phyloP scores from a whole-genome alignment of 2,797 vertebrate genomes.

The Rhinatrema bivittatum region DNA sequence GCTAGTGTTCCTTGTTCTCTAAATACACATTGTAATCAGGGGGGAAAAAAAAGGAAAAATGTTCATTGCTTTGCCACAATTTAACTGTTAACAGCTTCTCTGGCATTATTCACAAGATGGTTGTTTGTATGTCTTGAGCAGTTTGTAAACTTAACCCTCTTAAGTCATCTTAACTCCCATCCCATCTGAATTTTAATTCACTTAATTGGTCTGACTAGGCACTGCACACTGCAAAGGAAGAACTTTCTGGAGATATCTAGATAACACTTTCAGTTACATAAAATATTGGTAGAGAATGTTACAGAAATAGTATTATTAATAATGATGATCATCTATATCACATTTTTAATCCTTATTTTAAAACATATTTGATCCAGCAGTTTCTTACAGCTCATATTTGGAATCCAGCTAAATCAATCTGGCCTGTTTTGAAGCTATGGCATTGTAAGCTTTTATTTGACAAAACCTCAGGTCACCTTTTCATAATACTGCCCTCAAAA shows the following conservation, averaged over 20 bases:
- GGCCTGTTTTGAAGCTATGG: too few relatives aligned
- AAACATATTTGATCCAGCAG: too few relatives aligned
- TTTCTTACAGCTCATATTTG: too few relatives aligned
- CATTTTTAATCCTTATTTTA: too few relatives aligned
- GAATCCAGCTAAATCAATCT: too few relatives aligned
- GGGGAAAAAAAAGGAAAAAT: conserved; percentile 6
- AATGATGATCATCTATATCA: too few relatives aligned
- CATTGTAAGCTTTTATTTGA: too few relatives aligned
- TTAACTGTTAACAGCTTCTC: conserved; percentile 27
- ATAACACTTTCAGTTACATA: conserved; percentile 32
- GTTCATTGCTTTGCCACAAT: conserved; percentile 36
- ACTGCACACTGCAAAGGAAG: conserved; percentile 29
- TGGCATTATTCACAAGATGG: conserved; percentile 21
- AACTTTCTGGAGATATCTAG: conserved; percentile 33
- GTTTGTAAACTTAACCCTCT: conserved; percentile 35
- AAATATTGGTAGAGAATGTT: too few relatives aligned
- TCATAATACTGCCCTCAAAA: too few relatives aligned
- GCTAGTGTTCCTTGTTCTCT: conserved; percentile 25
- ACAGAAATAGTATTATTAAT: too few relatives aligned
- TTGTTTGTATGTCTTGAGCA: conserved; percentile 27
- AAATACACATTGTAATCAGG: conserved; percentile 18
- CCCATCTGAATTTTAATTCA: conserved; percentile 29
- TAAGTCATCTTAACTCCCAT: conserved; percentile 39
- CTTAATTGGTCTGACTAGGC: conserved; percentile 41
- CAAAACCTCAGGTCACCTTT: too few relatives aligned